phyloP scores from a whole-genome alignment of 2,113 vertebrate species.

The Gallinago undulata region DNA sequence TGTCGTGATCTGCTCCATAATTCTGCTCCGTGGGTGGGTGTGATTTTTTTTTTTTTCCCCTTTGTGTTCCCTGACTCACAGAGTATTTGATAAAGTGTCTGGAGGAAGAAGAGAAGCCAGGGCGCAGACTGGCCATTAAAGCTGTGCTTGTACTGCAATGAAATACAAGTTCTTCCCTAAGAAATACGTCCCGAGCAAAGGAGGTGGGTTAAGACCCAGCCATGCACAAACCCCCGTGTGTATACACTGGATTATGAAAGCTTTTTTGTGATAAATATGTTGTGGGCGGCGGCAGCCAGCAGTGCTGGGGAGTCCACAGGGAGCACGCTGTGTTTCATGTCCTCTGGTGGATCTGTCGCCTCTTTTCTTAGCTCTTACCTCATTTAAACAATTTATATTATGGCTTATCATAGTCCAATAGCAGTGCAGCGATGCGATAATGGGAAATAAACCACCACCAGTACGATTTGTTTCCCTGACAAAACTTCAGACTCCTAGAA shows the following conservation, averaged over 20 bases:
- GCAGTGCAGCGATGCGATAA: accelerated
- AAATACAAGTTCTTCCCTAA: background rate
- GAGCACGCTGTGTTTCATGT: accelerated
- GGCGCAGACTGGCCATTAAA: background rate
- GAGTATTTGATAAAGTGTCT: background rate
- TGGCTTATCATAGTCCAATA: background rate
- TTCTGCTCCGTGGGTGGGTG: background rate
- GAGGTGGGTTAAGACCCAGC: background rate
- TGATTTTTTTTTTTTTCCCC: background rate
- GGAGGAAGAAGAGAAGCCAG: background rate
- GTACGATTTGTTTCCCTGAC: background rate
- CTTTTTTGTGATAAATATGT: background rate
- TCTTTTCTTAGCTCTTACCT: background rate
- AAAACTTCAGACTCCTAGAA: background rate
- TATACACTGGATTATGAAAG: accelerated
- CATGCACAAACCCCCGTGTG: background rate
- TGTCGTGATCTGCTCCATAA: background rate
- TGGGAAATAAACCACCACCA: background rate
- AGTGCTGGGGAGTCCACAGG: no score
- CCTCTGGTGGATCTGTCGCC: background rate
- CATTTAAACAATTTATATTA: background rate
- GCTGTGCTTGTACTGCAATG: background rate
- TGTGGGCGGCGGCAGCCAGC: background rate
- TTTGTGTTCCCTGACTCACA: background rate
- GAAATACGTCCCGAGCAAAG: background rate